Evolutionary conservation across 1,140 invertebrate species (phyloP), one percentile per base, ranked within the genome.

Genomic region (Drosophila pectinifera): DNA sequence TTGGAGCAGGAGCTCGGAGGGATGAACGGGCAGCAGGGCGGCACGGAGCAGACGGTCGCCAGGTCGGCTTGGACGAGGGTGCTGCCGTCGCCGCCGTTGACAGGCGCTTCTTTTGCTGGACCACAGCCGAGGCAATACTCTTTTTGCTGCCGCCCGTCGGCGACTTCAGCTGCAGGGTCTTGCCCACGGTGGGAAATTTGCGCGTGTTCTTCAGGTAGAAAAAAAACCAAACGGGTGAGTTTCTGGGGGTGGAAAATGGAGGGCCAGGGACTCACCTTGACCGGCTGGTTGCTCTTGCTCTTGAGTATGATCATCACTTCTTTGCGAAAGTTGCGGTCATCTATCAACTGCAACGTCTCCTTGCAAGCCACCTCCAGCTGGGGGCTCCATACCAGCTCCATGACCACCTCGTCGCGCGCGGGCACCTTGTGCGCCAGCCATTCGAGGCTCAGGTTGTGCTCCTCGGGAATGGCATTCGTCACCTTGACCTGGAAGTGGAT

Each of bases 231-330:
- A 31, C 3, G 51, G 39, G 61, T 58, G 22, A 78, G 43, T 57
- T 42, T 48, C 18, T 18, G 7, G 7, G 48, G 43, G 43, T 49
- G 22, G n/a, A 1, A 67, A 20, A 22, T 41, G 5, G 31, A 34
- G 26, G 14, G 31, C 28, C 39, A 34, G 5, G 1, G 4, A 36
- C 72, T 74, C 26, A 91, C 90, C 86, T 73, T 91, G 43, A 59
- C 38, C 11, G 80, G 78, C 55, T 90, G 88, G 31, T 63, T 81
- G 28, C 67, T 72, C 38, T 67, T 78, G 69, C 93, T 93, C 90
- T 95, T 95, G 2, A 95, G 93, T 4, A 94, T 93, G 28, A 96
- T 83, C 51, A 94, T 92, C n/a, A 96, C 93, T 77, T 96, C 95
- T 90, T 95, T 95, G 77, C 94, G 94, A 16, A 95, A 94, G 70